These are phyloP conservation scores for Macrobrachium rosenbergii DNA, from an alignment of 1,140 invertebrate genomes.

Conservation along the genomic window DNA sequence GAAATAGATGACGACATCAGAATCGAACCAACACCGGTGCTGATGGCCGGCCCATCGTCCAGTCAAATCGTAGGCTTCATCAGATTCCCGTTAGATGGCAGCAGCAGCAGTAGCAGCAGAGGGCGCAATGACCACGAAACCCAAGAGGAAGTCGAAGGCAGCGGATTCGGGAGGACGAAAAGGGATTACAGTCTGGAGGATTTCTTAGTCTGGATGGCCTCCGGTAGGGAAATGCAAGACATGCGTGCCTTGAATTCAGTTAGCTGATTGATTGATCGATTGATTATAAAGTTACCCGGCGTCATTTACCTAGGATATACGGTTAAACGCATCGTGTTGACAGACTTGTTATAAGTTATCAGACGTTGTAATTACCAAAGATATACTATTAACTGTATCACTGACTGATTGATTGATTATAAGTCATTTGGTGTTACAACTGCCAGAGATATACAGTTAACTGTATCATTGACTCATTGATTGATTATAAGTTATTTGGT, in stretches of 20 bases:
- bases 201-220: constrained; percentile 47
- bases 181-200: constrained; percentile 52
- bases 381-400: no score
- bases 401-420: no score
- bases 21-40: constrained; percentile 41
- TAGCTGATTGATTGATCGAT: not conserved
- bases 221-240: not conserved
- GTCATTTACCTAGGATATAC: not conserved
- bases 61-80: not conserved
- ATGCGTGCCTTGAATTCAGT: not conserved
- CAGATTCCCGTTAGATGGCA: constrained; percentile 1
- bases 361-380: no score
- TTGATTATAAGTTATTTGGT: no score
- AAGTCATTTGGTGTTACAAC: no score
- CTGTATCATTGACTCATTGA: no score
- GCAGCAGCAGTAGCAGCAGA: not conserved
- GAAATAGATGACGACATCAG: constrained; percentile 5
- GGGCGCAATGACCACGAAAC: not conserved
- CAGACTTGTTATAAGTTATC: no score
- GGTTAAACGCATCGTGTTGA: no score
- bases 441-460: no score
- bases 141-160: not conserved
- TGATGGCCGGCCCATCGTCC: constrained; percentile 13
- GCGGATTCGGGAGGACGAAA: constrained; percentile 22
- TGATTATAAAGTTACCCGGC: not conserved